Percentiles rank a stretch among this genome's conserved stretches.
phyloP scores from a whole-genome alignment of 2,797 vertebrate species.

The Parambassis ranga region DNA sequence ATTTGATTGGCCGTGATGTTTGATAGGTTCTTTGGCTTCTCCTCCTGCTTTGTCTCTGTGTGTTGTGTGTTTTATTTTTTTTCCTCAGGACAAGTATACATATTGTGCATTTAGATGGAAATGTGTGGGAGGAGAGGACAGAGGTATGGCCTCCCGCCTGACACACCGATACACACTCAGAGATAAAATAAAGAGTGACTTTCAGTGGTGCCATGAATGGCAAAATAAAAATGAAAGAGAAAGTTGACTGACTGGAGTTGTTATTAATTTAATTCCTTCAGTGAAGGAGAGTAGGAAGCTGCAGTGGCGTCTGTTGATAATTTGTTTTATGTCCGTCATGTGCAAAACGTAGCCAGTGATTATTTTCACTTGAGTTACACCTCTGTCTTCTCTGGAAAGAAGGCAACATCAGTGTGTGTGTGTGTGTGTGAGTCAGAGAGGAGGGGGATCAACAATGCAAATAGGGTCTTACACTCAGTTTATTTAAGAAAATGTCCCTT shows the following conservation, averaged over 20 bases:
- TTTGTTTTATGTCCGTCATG: background rate
- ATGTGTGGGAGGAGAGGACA: slow-evolving; percentile 12
- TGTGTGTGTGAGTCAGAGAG: background rate
- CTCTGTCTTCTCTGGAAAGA: background rate
- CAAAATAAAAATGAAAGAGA: too few species aligned
- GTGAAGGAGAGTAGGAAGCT: background rate
- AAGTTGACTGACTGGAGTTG: too few species aligned
- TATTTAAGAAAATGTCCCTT: slow-evolving; percentile 5
- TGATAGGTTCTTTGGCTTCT: background rate
- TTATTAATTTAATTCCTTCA: background rate
- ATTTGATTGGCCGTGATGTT: slow-evolving; percentile 13
- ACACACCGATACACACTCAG: background rate
- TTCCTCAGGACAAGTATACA: background rate
- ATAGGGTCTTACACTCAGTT: background rate
- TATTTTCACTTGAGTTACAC: background rate
- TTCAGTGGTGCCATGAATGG: too few species aligned
- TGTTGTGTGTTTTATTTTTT: background rate
- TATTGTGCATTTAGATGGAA: slow-evolving; percentile 19
- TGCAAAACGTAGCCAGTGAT: background rate
- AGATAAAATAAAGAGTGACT: background rate
- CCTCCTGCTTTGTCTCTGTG: background rate
- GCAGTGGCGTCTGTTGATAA: background rate
- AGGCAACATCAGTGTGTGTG: background rate
- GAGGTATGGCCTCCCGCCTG: background rate
- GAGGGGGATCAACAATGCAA: background rate